These are phyloP conservation scores for Unio pictorum DNA, from an alignment of 2,888 invertebrate species.

Conservation along the genomic window DNA sequence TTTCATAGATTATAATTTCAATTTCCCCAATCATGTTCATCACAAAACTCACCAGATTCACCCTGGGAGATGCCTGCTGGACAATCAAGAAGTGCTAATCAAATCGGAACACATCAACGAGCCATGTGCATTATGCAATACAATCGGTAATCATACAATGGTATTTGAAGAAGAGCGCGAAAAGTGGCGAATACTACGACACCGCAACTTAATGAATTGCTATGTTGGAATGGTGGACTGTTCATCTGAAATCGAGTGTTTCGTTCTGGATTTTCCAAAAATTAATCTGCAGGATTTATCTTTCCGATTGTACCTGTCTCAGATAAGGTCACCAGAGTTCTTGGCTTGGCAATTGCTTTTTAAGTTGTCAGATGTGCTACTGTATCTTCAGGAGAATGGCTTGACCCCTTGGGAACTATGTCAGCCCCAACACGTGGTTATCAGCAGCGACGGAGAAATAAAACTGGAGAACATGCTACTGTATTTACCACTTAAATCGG, in stretches of 20 bases:
- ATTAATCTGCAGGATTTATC: slow-evolving; percentile 58
- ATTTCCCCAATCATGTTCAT: slow-evolving; percentile 58
- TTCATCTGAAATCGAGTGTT: slow-evolving; percentile 48
- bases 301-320: slow-evolving; percentile 47
- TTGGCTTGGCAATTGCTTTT: slow-evolving; percentile 53
- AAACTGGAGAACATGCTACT: slow-evolving; percentile 58
- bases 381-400: slow-evolving; percentile 46
- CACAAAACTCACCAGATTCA: slow-evolving; percentile 56
- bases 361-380: slow-evolving; percentile 55
- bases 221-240: slow-evolving; percentile 49
- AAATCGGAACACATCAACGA: slow-evolving; percentile 45
- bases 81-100: slow-evolving; percentile 49
- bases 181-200: slow-evolving; percentile 54
- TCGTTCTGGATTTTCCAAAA: slow-evolving; percentile 59
- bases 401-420: slow-evolving; percentile 51
- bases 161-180: slow-evolving; percentile 40
- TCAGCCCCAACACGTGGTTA: slow-evolving; percentile 52
- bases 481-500: slow-evolving; percentile 46
- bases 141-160: slow-evolving; percentile 37
- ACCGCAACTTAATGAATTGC: slow-evolving; percentile 58
- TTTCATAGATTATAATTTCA: slow-evolving; percentile 57
- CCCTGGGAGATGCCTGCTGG: slow-evolving; percentile 48
- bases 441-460: slow-evolving; percentile 48
- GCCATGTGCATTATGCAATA: slow-evolving; percentile 41
- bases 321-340: slow-evolving; percentile 49